Evolutionary conservation across 2,797 vertebrate species (phyloP), one percentile per base, ranked within the genome.

Genomic region (Sphaeramia orbicularis): DNA sequence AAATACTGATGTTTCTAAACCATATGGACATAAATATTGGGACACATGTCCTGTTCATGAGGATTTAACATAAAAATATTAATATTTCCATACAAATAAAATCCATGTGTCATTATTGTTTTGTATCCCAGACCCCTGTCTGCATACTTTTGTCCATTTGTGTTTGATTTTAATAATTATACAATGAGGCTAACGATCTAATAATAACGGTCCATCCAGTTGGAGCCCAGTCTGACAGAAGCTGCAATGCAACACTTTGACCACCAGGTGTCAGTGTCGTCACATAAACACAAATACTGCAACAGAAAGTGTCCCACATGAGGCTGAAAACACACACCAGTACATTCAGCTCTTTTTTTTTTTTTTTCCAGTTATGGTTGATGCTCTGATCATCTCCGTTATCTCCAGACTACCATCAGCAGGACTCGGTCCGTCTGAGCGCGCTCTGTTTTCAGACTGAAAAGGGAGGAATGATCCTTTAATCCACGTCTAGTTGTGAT

Each of bases 181-280:
- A n/a, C n/a, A n/a, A n/a, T n/a, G n/a, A n/a, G n/a, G n/a, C n/a
- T n/a, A n/a, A n/a, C n/a, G n/a, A n/a, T n/a, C n/a, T n/a, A n/a
- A n/a, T n/a, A n/a, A n/a, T n/a, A n/a, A n/a, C n/a, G n/a, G n/a
- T n/a, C n/a, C n/a, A n/a, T n/a, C n/a, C n/a, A n/a, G n/a, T 65
- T 50, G 10, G 7, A 47, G 51, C 5, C 56, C 35, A 35, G 19
- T 38, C 8, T 7, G 21, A 71, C 4, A 14, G 32, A 74, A 62
- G 2, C 51, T 57, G 78, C 43, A 79, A 61, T 14, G 12, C 5
- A 0, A 27, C 0, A 1, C 7, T 37, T 15, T 50, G 49, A 55
- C 85, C 90, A 87, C 78, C 75, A 88, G 91, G 64, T 83, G 91
- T 74, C 83, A 87, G 70, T 78, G 66, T 64, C 21, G 11, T 43